phyloP scores from a whole-genome alignment of 2,113 vertebrate genomes.

The Microcebus tavaratra region DNA sequence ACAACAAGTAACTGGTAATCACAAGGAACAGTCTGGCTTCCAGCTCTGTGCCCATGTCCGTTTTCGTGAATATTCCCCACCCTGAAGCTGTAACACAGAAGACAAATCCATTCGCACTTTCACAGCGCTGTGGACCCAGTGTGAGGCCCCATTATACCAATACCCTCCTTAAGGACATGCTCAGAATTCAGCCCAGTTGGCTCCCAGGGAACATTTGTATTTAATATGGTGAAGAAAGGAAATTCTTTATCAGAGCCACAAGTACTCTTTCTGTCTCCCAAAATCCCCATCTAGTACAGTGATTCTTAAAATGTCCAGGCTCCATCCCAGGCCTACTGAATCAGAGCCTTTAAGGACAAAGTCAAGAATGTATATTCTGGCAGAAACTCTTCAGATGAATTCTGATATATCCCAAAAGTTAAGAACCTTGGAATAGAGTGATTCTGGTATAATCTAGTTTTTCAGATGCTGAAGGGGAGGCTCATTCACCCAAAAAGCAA shows the following conservation, averaged over 20 bases:
- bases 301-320: not conserved
- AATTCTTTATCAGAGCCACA: not conserved
- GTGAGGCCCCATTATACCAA: not conserved
- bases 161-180: not conserved
- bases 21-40: not conserved
- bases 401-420: not conserved
- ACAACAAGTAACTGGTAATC: not conserved
- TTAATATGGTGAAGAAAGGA: not conserved
- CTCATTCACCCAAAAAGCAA: constrained; percentile 17
- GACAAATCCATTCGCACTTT: not conserved
- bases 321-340: not conserved
- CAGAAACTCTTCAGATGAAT: not conserved
- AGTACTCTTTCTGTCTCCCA: not conserved
- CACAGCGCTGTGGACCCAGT: not conserved
- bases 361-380: not conserved
- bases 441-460: not conserved
- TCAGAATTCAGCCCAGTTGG: not conserved
- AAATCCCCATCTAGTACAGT: not conserved
- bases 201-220: not conserved
- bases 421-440: not conserved
- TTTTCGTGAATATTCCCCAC: not conserved
- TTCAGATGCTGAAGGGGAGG: not conserved
- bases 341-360: not conserved
- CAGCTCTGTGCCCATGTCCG: not conserved
- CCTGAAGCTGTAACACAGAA: not conserved